These are phyloP conservation scores for Spongilla lacustris DNA, from an alignment of 37 sponge, comb jelly and placozoan genomes.

Conservation along the genomic window DNA sequence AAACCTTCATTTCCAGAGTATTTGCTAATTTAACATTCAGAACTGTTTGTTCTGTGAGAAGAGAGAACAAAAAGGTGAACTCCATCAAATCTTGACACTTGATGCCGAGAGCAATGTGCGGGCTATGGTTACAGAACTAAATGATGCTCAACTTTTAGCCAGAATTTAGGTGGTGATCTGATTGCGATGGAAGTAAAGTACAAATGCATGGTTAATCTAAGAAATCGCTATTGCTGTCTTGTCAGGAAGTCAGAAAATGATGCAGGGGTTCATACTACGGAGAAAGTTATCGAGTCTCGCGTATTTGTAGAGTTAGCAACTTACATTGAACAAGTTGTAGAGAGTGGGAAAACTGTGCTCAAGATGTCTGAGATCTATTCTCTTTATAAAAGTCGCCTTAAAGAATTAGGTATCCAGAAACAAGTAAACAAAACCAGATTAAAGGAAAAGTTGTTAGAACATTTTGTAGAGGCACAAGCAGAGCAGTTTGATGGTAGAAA, in stretches of 20 bases:
- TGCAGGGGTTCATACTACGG: no score
- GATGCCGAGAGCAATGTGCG: conserved; percentile 29
- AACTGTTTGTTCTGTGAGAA: conserved; percentile 3
- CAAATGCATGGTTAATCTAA: conserved; percentile 19
- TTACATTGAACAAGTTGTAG: conserved; percentile 12
- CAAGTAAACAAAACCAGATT: conserved; percentile 16
- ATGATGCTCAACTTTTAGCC: conserved; percentile 22
- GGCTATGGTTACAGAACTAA: conserved; percentile 13
- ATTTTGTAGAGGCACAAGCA: conserved; percentile 35
- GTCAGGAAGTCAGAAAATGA: conserved; percentile 9
- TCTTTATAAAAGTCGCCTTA: no score
- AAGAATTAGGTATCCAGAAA: neutral
- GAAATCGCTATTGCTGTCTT: conserved; percentile 15
- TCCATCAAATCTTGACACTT: conserved; percentile 29
- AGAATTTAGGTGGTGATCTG: conserved; percentile 16
- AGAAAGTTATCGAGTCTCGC: conserved; percentile 15
- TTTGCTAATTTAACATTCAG: no score
- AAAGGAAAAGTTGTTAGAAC: conserved; percentile 16
- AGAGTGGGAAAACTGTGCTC: no score
- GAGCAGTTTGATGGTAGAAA: conserved; percentile 27
- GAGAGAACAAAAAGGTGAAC: conserved; percentile 13
- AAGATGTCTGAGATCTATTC: no score
- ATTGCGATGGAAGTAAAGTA: conserved; percentile 14
- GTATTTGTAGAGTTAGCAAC: conserved; percentile 19
- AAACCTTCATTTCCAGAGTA: no score